These are phyloP conservation scores for Epistrophella euchroma DNA, from an alignment of 2,888 invertebrate genomes.

Conservation along the genomic window DNA sequence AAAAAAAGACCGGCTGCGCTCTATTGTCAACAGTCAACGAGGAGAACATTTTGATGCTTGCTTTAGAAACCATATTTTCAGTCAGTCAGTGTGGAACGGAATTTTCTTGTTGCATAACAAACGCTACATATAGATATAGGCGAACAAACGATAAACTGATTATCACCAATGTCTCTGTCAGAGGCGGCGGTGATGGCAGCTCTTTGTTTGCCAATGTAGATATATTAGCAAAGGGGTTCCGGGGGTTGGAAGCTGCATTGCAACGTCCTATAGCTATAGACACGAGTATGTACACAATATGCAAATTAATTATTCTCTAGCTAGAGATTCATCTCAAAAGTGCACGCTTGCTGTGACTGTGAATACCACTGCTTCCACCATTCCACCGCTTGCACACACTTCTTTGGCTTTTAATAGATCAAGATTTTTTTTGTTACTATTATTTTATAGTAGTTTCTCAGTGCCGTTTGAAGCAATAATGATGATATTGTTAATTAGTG, in stretches of 20 bases:
- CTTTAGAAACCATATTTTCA: conserved; percentile 16
- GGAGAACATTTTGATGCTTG: conserved; percentile 26
- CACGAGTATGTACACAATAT: conserved; percentile 48
- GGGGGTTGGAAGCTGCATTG: conserved; percentile 1
- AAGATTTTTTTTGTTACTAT: conserved; percentile 32
- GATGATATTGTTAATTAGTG: conserved; percentile 73
- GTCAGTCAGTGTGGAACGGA: conserved; percentile 36
- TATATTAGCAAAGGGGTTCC: not conserved
- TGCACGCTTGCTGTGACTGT: conserved; percentile 20
- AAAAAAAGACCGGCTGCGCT: not conserved
- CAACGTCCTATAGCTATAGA: not conserved
- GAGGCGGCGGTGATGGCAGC: conserved; percentile 39
- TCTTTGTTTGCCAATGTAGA: conserved; percentile 40
- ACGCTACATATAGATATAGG: conserved; percentile 39
- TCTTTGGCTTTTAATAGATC: conserved; percentile 53
- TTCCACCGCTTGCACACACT: conserved; percentile 40
- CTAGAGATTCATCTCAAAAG: conserved; percentile 60
- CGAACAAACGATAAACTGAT: conserved; percentile 71
- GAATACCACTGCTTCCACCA: conserved; percentile 26
- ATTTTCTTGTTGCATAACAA: conserved; percentile 68
- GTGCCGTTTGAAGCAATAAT: conserved; percentile 50
- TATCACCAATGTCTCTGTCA: conserved; percentile 73
- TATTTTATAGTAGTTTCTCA: conserved; percentile 29
- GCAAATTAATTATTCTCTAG: conserved; percentile 70
- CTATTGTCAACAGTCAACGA: not conserved